phyloP scores from a whole-genome alignment of 2,888 invertebrate species.

The Metellina segmentata region DNA sequence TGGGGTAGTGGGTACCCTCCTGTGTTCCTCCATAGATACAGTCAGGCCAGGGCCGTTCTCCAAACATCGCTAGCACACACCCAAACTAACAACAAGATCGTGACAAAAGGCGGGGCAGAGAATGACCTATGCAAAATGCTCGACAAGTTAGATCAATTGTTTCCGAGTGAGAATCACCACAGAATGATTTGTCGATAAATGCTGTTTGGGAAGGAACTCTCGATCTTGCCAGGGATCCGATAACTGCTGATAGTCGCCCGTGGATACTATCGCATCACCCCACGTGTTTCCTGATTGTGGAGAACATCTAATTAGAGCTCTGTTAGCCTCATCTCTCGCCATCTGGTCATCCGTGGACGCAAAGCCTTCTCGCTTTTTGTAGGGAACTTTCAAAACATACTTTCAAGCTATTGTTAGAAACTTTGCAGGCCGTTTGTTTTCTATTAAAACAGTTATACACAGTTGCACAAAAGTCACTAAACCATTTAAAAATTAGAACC shows the following conservation, averaged over 20 bases:
- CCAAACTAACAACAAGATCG: neutral
- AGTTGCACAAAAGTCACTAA: no score
- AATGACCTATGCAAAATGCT: neutral
- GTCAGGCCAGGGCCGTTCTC: slow-evolving; percentile 63
- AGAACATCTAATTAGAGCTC: slow-evolving; percentile 49
- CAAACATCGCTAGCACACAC: slow-evolving; percentile 42
- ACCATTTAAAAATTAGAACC: no score
- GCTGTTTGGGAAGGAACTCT: slow-evolving; percentile 45
- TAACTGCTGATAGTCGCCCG: slow-evolving; percentile 69
- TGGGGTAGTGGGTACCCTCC: slow-evolving; percentile 1
- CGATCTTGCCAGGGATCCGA: slow-evolving; percentile 32
- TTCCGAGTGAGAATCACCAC: neutral
- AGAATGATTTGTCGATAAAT: slow-evolving; percentile 40
- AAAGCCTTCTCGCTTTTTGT: neutral
- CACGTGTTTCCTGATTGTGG: slow-evolving; percentile 63
- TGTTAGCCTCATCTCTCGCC: slow-evolving; percentile 21
- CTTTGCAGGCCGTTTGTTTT: no score
- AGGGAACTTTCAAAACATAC: no score
- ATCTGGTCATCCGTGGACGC: slow-evolving; percentile 40
- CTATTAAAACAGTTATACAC: no score
- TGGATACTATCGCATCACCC: slow-evolving; percentile 67
- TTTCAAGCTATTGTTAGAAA: no score
- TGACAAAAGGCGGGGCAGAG: neutral
- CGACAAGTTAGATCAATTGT: neutral
- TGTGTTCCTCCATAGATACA: slow-evolving; percentile 44